A percentile compares a stretch with the other conserved stretches of the same genome.
These are phyloP conservation scores for Scaptomyza parva DNA, from an alignment of 2,888 invertebrate species.

Conservation along the genomic window DNA sequence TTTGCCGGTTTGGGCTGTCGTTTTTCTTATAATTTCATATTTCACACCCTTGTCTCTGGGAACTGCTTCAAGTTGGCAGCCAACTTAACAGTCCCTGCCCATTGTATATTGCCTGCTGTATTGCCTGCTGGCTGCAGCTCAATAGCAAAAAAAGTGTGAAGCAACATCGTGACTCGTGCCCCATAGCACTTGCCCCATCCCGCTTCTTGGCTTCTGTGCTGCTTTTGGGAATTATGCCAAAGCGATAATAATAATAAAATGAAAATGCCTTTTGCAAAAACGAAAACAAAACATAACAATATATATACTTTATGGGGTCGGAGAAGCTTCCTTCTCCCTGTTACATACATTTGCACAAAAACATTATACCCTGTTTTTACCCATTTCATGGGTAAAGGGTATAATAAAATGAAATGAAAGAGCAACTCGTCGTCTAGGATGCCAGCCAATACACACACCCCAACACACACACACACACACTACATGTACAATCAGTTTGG, in stretches of 20 bases:
- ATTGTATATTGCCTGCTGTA: background rate
- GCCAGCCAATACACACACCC: slow-evolving; percentile 13
- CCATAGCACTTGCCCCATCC: too few relatives aligned
- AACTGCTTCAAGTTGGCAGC: slow-evolving; percentile 59
- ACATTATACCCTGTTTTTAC: too few relatives aligned
- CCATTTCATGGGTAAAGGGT: too few relatives aligned
- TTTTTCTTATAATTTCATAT: slow-evolving; percentile 80
- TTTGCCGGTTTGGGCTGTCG: slow-evolving; percentile 37
- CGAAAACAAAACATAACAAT: too few relatives aligned
- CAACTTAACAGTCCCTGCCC: slow-evolving; percentile 18
- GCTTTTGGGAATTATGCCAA: slow-evolving; percentile 71
- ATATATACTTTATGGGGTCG: too few relatives aligned
- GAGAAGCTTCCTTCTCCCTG: too few relatives aligned
- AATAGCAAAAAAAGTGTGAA: slow-evolving; percentile 70
- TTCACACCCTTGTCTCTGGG: slow-evolving; percentile 75
- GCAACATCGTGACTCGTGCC: slow-evolving; percentile 19
- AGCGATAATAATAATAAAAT: slow-evolving; percentile 75
- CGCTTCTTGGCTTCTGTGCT: slow-evolving; percentile 1
- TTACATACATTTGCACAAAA: too few relatives aligned
- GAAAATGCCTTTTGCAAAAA: slow-evolving; percentile 52
- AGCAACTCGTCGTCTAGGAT: slow-evolving; percentile 3
- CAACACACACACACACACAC: background rate
- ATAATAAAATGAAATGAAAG: too few relatives aligned
- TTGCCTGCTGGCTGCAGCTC: slow-evolving; percentile 19
- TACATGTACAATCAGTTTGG: too few relatives aligned